These are phyloP conservation scores for Paracyclopina nana DNA, from an alignment of 1,140 invertebrate species.

Conservation along the genomic window DNA sequence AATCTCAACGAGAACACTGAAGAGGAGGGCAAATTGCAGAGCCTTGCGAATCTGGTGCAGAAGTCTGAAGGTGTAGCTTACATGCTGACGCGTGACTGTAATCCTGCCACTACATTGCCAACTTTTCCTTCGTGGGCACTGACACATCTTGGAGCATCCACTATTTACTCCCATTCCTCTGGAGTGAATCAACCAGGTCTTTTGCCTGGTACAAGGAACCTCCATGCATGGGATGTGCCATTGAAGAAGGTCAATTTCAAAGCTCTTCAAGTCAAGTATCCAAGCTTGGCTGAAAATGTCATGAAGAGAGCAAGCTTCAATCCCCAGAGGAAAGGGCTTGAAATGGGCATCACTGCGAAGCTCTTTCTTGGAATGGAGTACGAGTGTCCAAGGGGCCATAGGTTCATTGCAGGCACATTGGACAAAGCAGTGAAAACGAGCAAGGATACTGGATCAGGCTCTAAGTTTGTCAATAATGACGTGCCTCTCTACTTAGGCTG, in stretches of 20 bases:
- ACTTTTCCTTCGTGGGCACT: constrained; percentile 83
- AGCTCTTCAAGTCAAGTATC: constrained; percentile 27
- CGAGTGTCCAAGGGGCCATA: constrained; percentile 81
- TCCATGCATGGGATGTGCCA: constrained; percentile 85
- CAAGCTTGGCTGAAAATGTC: constrained; percentile 22
- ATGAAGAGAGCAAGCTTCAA: constrained; percentile 16
- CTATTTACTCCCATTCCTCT: constrained; percentile 70
- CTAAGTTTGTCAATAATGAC: no score
- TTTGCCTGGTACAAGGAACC: constrained; percentile 62
- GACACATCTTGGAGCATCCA: constrained; percentile 67
- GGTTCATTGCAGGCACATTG: constrained; percentile 77
- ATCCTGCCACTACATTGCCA: constrained; percentile 42
- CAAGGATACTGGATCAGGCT: no score
- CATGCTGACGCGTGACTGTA: background rate
- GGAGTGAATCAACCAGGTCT: constrained; percentile 58
- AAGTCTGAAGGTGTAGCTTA: no score
- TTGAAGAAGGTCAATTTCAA: constrained; percentile 34
- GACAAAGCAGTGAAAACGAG: constrained; percentile 33
- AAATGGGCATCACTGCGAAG: constrained; percentile 46
- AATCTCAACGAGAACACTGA: no score
- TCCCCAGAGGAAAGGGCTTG: constrained; percentile 17
- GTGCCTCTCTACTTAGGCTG: constrained; percentile 81
- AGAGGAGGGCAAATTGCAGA: no score
- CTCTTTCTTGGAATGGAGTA: constrained; percentile 93
- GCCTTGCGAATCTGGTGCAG: no score